Conservation (phyloP, 1,140 invertebrate species). For the Temnothorax nylanderi region DNA sequence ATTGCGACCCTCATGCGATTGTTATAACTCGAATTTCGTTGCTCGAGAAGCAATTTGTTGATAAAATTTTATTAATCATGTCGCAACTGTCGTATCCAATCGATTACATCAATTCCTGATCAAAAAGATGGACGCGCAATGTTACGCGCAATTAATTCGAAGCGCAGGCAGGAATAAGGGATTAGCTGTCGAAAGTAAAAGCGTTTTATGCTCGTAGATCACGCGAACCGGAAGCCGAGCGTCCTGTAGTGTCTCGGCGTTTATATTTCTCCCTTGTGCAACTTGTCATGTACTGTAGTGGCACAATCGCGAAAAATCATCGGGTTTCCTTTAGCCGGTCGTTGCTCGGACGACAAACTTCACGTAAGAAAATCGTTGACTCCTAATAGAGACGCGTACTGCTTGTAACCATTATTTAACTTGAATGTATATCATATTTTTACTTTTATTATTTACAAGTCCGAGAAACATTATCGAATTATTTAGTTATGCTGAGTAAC, state of each 20-base stretch:
- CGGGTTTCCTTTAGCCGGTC: constrained; percentile 34
- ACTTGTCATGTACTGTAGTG: constrained; percentile 17
- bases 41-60: not conserved
- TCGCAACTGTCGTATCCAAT: not conserved
- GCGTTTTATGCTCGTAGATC: constrained; percentile 49
- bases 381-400: not conserved
- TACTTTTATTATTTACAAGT: not conserved
- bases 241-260: constrained; percentile 54
- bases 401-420: not conserved
- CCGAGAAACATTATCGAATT: not conserved
- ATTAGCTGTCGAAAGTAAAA: constrained; percentile 56
- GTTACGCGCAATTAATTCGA: constrained; percentile 27
- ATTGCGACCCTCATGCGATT: not conserved
- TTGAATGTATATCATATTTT: not conserved
- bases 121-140: not conserved
- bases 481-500: not conserved
- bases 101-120: constrained; percentile 42
- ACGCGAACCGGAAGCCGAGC: constrained; percentile 59
- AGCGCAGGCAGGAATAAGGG: constrained; percentile 29
- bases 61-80: constrained; percentile 8
- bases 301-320: constrained; percentile 61
- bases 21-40: not conserved
- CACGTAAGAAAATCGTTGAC: not conserved
- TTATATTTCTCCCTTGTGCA: constrained; percentile 61
- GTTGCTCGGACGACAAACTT: constrained; percentile 30